Percentiles rank a stretch among this genome's conserved stretches.
Conservation (phyloP, 2,797 vertebrate species). For the Sparidentex hasta region DNA sequence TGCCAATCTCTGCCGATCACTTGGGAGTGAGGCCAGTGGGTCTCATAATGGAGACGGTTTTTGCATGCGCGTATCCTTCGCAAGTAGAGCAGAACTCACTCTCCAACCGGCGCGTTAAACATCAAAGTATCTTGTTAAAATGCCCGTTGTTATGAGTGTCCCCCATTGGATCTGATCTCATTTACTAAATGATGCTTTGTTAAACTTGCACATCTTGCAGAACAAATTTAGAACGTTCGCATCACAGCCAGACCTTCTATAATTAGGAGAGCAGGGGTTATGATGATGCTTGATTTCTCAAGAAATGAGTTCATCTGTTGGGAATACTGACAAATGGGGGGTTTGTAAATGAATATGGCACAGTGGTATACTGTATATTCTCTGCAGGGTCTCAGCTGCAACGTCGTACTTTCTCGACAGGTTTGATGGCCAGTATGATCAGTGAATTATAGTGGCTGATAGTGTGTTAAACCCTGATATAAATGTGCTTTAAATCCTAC, state of each 20-base stretch:
- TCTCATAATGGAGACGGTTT: slow-evolving; percentile 61
- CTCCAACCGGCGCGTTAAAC: slow-evolving; percentile 27
- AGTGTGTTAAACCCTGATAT: slow-evolving; percentile 49
- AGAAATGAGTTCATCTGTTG: slow-evolving; percentile 4
- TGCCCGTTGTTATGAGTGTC: slow-evolving; percentile 36
- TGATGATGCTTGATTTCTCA: slow-evolving; percentile 20
- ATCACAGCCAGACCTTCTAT: slow-evolving; percentile 17
- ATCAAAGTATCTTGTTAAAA: slow-evolving; percentile 50
- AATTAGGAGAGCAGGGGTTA: slow-evolving; percentile 35
- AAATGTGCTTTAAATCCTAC: slow-evolving; percentile 54
- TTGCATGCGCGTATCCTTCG: slow-evolving; percentile 24
- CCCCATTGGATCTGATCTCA: slow-evolving; percentile 46
- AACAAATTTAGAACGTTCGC: slow-evolving; percentile 48
- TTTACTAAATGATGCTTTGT: slow-evolving; percentile 60
- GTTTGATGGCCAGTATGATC: slow-evolving; percentile 14
- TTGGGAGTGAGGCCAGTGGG: slow-evolving; percentile 50
- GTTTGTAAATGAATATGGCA: slow-evolving; percentile 19
- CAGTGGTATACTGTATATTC: background rate
- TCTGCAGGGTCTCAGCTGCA: background rate
- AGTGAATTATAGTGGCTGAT: slow-evolving; percentile 34
- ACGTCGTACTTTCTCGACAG: slow-evolving; percentile 7
- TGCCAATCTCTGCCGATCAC: slow-evolving; percentile 73
- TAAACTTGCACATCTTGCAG: slow-evolving; percentile 61
- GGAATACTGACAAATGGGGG: background rate
- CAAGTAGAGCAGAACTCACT: slow-evolving; percentile 54